Evolutionary conservation across 2,113 vertebrate genomes (phyloP).

Genomic region (Python bivittatus): DNA sequence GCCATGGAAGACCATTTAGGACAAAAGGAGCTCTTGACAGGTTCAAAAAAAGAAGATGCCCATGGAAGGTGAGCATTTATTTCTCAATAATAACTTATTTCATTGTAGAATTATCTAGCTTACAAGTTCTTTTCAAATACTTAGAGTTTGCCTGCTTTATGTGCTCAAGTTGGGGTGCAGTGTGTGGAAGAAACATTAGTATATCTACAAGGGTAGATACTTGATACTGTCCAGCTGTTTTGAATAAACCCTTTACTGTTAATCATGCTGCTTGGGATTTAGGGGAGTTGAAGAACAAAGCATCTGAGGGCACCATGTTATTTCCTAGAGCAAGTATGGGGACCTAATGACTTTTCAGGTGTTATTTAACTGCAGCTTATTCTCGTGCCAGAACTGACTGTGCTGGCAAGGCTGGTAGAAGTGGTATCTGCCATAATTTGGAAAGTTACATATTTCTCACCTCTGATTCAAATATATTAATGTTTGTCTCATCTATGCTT

Average conservation of each 20-base stretch:
- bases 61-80: slow-evolving; percentile 78
- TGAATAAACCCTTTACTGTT: not conserved
- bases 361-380: not conserved
- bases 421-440: not conserved
- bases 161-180: not conserved
- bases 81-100: not conserved
- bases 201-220: not conserved
- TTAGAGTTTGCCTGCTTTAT: not conserved
- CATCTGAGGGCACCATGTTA: not conserved
- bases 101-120: not conserved
- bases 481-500: not conserved
- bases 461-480: not conserved
- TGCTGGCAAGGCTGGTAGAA: not conserved
- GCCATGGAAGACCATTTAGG: slow-evolving; percentile 76
- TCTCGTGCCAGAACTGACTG: not conserved
- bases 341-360: no score
- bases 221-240: not conserved
- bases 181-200: not conserved
- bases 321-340: not conserved
- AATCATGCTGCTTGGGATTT: not conserved
- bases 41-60: slow-evolving; percentile 75
- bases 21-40: slow-evolving; percentile 71
- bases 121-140: not conserved
- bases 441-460: not conserved
- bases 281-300: not conserved